Conservation (phyloP, 2,113 vertebrate genomes). For the Bungarus multicinctus region DNA sequence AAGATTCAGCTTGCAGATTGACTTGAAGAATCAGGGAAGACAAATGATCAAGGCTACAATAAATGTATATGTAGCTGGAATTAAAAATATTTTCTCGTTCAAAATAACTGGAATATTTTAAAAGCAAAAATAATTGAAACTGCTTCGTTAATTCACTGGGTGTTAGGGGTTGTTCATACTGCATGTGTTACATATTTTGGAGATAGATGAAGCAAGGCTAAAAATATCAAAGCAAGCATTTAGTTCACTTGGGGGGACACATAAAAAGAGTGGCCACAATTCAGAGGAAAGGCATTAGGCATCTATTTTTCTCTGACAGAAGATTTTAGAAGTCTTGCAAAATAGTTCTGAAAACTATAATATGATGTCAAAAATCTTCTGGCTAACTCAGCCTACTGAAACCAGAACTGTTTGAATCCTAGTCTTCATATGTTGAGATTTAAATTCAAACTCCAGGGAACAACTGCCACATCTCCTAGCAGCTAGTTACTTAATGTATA, state of each 20-base stretch:
- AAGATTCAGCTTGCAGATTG: slow-evolving; percentile 12
- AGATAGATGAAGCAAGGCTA: not conserved
- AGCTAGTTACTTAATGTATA: slow-evolving; percentile 11
- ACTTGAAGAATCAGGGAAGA: slow-evolving; percentile 37
- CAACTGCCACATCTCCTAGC: slow-evolving; percentile 7
- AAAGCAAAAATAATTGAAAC: slow-evolving; percentile 19
- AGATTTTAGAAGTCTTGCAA: not conserved
- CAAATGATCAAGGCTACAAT: slow-evolving; percentile 31
- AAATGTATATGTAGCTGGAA: not conserved
- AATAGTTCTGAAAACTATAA: not conserved
- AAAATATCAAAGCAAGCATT: slow-evolving; percentile 13
- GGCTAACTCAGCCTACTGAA: not conserved
- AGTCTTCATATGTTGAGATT: not conserved
- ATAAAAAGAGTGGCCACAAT: not conserved
- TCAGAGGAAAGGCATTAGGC: not conserved
- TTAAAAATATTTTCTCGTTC: not conserved
- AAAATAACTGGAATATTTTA: slow-evolving; percentile 5
- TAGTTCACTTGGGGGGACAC: not conserved
- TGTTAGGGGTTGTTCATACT: not conserved
- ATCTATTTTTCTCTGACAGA: not conserved
- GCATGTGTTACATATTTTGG: not conserved
- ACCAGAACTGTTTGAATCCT: not conserved
- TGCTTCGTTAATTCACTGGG: not conserved
- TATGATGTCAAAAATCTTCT: not conserved
- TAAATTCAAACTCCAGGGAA: slow-evolving; percentile 21